A percentile compares a stretch with the other conserved stretches of the same genome.
These are phyloP conservation scores for Albula glossodonta DNA, from an alignment of 2,113 vertebrate species.

Conservation along the genomic window DNA sequence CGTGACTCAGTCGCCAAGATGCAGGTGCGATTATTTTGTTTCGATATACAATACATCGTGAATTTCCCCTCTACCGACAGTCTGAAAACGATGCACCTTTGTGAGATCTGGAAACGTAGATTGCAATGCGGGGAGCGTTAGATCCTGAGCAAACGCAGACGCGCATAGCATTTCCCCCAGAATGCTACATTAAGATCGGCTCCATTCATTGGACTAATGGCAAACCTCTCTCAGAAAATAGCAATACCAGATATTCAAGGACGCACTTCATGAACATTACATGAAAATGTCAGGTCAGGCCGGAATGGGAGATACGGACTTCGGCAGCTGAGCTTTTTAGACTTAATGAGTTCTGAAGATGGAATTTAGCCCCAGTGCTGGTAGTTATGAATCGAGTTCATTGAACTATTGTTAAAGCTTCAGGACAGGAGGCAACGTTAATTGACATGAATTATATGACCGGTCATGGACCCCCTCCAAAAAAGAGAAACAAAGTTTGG, in stretches of 20 bases:
- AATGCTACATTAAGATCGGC: not conserved
- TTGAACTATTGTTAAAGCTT: not conserved
- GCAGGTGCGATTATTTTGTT: not conserved
- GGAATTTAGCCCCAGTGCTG: not conserved
- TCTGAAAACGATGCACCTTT: not conserved
- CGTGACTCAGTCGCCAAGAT: not conserved
- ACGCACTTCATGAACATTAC: not conserved
- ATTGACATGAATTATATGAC: not conserved
- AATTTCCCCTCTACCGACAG: not conserved
- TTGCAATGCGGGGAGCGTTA: not conserved
- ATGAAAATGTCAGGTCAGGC: not conserved
- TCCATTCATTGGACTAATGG: slow-evolving; percentile 2
- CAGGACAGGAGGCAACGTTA: not conserved
- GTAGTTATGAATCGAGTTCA: not conserved
- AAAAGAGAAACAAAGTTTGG: no score
- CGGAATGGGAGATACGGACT: not conserved
- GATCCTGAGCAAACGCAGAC: not conserved
- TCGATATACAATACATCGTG: not conserved
- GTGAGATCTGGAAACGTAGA: not conserved
- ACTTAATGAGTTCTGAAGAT: not conserved
- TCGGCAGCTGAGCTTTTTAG: not conserved
- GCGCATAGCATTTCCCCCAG: not conserved
- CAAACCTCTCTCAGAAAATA: slow-evolving; percentile 3
- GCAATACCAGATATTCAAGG: not conserved
- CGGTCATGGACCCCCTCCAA: no score